Percentiles rank a stretch among this genome's conserved stretches.
These are phyloP conservation scores for Macrosiphum euphorbiae DNA, from an alignment of 2,888 invertebrate species.

Conservation along the genomic window DNA sequence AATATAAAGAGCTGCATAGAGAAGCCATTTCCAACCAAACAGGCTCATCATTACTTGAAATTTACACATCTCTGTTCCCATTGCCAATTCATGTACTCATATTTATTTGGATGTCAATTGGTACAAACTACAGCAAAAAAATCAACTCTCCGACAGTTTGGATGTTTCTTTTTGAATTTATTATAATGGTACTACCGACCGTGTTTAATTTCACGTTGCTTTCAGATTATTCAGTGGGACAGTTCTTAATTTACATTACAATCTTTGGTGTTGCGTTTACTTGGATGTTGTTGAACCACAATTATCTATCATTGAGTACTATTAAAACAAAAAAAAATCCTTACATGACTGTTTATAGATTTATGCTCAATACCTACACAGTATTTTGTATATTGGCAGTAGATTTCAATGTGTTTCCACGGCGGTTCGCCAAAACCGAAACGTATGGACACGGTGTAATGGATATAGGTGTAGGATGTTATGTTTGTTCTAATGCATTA, in stretches of 20 bases:
- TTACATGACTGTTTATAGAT: conserved; percentile 78
- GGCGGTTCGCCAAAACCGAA: conserved; percentile 89
- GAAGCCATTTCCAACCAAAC: conserved; percentile 60
- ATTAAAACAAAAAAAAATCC: conserved; percentile 66
- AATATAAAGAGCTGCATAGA: conserved; percentile 58
- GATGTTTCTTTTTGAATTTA: conserved; percentile 69
- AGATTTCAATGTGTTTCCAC: conserved; percentile 90
- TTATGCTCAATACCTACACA: conserved; percentile 81
- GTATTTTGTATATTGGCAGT: conserved; percentile 91
- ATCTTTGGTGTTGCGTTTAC: conserved; percentile 68
- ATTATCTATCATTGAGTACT: background rate
- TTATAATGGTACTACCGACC: conserved; percentile 69
- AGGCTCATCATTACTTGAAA: conserved; percentile 61
- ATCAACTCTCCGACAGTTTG: background rate
- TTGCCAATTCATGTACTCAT: conserved; percentile 58
- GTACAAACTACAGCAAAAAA: background rate
- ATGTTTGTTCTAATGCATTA: conserved; percentile 84
- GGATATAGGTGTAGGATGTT: conserved; percentile 96
- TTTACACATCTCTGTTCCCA: conserved; percentile 47
- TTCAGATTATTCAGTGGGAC: conserved; percentile 68
- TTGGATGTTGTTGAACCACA: conserved; percentile 64
- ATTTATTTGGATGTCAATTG: conserved; percentile 16
- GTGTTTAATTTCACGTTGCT: conserved; percentile 70
- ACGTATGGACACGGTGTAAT: conserved; percentile 88
- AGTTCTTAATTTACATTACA: conserved; percentile 68